Percentiles rank a stretch among this genome's conserved stretches.
These are phyloP conservation scores for Drosophila gunungcola DNA, from an alignment of 1,140 invertebrate species.

Conservation along the genomic window DNA sequence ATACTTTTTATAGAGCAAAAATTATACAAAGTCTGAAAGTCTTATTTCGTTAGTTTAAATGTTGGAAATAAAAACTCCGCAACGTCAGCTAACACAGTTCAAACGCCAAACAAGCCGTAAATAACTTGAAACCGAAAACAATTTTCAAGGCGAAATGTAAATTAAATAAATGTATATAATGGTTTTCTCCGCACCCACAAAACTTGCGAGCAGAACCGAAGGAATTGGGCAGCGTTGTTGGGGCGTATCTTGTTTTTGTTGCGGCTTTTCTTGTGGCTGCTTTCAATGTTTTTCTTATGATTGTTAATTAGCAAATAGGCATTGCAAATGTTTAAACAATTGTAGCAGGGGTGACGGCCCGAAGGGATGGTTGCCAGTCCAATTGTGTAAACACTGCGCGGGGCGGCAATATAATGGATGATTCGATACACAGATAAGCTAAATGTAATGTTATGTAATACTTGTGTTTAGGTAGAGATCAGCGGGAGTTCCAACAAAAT, in stretches of 20 bases:
- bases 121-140: conserved; percentile 19
- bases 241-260: conserved; percentile 20
- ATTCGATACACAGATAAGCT: neutral
- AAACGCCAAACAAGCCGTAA: neutral
- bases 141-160: conserved; percentile 62
- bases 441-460: neutral
- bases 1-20: too few relatives aligned
- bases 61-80: neutral
- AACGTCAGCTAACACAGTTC: neutral
- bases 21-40: too few relatives aligned
- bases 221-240: conserved; percentile 13
- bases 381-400: conserved; percentile 35
- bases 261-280: neutral
- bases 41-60: too few relatives aligned
- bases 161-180: conserved; percentile 56
- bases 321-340: conserved; percentile 62
- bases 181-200: conserved; percentile 10
- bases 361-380: conserved; percentile 26
- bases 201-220: neutral
- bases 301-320: conserved; percentile 73
- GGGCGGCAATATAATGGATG: conserved; percentile 4
- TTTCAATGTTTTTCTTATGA: conserved; percentile 39
- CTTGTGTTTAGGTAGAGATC: neutral
- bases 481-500: too few relatives aligned
- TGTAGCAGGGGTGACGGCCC: conserved; percentile 2